These are phyloP conservation scores for Lithobates pipiens DNA, from an alignment of 2,797 vertebrate genomes.

Conservation along the genomic window DNA sequence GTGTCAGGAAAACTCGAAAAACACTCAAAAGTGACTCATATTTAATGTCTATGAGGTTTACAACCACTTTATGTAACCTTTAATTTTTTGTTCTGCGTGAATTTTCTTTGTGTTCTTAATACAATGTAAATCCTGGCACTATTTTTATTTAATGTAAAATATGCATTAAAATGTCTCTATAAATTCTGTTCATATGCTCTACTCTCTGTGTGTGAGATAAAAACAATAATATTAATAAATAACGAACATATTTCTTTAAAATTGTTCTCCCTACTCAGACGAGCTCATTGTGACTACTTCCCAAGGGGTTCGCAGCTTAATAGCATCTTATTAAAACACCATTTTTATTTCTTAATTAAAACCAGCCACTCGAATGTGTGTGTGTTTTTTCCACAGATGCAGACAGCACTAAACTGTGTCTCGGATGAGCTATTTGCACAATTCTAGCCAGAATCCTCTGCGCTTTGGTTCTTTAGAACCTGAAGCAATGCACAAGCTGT, in stretches of 20 bases:
- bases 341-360: constrained; percentile 3
- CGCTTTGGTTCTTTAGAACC: neutral
- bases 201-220: neutral
- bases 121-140: neutral
- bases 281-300: neutral
- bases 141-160: neutral
- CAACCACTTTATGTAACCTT: neutral
- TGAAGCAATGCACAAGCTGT: neutral
- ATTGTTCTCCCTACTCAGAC: neutral
- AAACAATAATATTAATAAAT: neutral
- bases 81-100: neutral
- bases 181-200: neutral
- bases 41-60: too few species aligned
- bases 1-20: too few species aligned
- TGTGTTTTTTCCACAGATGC: neutral
- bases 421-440: neutral
- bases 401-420: neutral
- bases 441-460: neutral
- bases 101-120: neutral
- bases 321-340: neutral
- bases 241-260: neutral
- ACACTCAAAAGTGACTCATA: too few species aligned
- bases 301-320: neutral
- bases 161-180: neutral
- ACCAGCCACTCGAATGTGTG: neutral